Percentiles rank a stretch among this genome's conserved stretches.
These are phyloP conservation scores for Triplophysa siluroides DNA, from an alignment of 2,113 vertebrate genomes.

Conservation along the genomic window DNA sequence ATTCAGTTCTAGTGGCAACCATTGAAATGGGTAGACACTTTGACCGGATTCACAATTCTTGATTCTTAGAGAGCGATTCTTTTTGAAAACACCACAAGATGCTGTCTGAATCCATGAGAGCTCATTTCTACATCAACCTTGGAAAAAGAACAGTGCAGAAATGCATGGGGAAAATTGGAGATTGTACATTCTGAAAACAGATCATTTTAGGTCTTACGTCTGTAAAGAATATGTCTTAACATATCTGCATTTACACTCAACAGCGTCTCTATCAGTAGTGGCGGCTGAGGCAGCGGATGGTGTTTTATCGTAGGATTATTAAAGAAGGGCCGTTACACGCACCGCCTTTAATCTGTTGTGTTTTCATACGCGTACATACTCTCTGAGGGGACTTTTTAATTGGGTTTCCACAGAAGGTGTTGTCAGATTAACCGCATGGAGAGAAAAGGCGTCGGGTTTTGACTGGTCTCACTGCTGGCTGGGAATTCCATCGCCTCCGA, in stretches of 20 bases:
- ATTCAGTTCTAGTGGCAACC: too few species aligned
- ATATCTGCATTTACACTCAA: neutral
- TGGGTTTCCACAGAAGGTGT: constrained; percentile 76
- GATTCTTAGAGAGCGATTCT: neutral
- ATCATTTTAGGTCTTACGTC: too few species aligned
- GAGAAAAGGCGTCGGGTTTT: constrained; percentile 67
- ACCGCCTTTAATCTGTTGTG: constrained; percentile 17
- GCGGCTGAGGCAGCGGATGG: neutral
- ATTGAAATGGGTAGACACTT: neutral
- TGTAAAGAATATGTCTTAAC: too few species aligned
- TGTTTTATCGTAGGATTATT: constrained; percentile 20
- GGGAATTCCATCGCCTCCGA: constrained; percentile 67
- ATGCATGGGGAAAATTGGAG: too few species aligned
- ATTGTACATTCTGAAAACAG: too few species aligned
- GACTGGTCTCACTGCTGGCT: constrained; percentile 71
- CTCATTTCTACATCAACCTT: neutral
- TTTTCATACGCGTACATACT: constrained; percentile 62
- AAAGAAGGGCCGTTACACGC: neutral
- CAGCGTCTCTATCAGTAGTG: neutral
- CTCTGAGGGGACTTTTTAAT: constrained; percentile 77
- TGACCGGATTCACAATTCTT: neutral
- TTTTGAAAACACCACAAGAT: neutral
- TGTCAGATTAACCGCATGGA: constrained; percentile 74
- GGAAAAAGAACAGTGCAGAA: neutral
- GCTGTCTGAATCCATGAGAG: too few species aligned